phyloP scores from a whole-genome alignment of 2,888 invertebrate genomes.

The Drosophila cognata region DNA sequence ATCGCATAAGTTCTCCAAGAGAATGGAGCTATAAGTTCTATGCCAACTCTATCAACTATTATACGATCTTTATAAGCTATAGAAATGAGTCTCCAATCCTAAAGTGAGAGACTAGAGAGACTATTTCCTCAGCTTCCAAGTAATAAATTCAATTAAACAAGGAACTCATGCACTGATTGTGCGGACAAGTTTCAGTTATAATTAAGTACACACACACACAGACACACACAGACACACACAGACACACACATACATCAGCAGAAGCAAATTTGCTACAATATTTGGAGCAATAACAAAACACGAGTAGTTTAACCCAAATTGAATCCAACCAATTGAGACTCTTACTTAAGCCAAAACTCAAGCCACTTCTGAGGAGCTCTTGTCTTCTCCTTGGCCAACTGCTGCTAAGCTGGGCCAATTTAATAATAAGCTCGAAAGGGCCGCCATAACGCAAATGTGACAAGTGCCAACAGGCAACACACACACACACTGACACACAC shows the following conservation, averaged over 20 bases:
- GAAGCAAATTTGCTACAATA: slow-evolving; percentile 5
- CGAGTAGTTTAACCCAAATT: slow-evolving; percentile 54
- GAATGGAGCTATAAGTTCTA: background rate
- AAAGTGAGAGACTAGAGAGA: background rate
- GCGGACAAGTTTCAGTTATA: slow-evolving; percentile 12
- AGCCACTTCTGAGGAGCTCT: background rate
- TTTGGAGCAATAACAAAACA: slow-evolving; percentile 24
- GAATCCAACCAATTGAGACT: slow-evolving; percentile 49
- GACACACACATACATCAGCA: background rate
- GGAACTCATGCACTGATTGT: background rate
- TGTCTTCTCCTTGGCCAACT: slow-evolving; percentile 28
- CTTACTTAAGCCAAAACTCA: slow-evolving; percentile 7
- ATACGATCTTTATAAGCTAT: too few relatives aligned
- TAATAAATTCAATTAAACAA: background rate
- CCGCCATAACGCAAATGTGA: slow-evolving; percentile 71
- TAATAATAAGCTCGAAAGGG: slow-evolving; percentile 72
- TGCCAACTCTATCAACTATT: background rate
- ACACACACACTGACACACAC: slow-evolving; percentile 14
- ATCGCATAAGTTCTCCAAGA: too few relatives aligned
- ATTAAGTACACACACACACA: slow-evolving; percentile 24
- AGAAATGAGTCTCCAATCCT: background rate
- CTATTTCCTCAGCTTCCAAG: background rate
- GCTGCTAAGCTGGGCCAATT: slow-evolving; percentile 60
- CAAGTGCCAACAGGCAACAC: slow-evolving; percentile 67
- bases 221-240: background rate